Evolutionary conservation across 2,797 vertebrate genomes (phyloP).

Genomic region (Schizopygopsis malacanthus): DNA sequence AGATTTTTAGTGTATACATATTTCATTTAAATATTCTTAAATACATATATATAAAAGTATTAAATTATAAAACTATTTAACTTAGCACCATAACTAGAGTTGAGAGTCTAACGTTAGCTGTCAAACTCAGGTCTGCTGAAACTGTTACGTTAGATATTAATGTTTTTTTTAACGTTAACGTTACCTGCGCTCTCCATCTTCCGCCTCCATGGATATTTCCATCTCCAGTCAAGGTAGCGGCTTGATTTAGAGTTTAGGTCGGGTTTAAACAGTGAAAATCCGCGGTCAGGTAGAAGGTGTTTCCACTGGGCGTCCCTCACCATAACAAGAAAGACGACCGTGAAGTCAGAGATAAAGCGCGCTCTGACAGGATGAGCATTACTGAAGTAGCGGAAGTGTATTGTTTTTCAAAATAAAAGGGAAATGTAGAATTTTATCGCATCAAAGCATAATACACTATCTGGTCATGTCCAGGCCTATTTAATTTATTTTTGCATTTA

Average conservation of each 20-base stretch:
- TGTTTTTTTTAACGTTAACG: not conserved
- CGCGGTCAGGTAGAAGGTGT: not conserved
- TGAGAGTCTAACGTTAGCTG: no score
- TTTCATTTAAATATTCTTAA: no score
- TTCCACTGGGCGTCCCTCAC: conserved; percentile 30
- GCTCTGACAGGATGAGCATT: not conserved
- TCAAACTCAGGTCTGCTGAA: no score
- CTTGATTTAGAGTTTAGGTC: not conserved
- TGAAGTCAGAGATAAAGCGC: not conserved
- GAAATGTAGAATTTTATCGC: not conserved
- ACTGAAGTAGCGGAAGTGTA: not conserved
- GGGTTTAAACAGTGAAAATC: not conserved
- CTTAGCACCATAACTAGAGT: no score
- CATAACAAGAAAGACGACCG: conserved; percentile 20
- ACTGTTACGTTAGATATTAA: no score
- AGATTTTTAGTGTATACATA: no score
- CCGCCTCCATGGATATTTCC: conserved; percentile 19
- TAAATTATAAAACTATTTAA: no score
- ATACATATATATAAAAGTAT: no score
- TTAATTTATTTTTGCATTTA: not conserved
- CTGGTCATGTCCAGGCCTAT: not conserved
- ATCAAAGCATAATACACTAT: not conserved
- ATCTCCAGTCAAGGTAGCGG: not conserved
- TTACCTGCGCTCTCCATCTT: conserved; percentile 39
- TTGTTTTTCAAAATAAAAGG: not conserved